Conservation (phyloP, 2,888 invertebrate species). For the Coenonympha glycerion region DNA sequence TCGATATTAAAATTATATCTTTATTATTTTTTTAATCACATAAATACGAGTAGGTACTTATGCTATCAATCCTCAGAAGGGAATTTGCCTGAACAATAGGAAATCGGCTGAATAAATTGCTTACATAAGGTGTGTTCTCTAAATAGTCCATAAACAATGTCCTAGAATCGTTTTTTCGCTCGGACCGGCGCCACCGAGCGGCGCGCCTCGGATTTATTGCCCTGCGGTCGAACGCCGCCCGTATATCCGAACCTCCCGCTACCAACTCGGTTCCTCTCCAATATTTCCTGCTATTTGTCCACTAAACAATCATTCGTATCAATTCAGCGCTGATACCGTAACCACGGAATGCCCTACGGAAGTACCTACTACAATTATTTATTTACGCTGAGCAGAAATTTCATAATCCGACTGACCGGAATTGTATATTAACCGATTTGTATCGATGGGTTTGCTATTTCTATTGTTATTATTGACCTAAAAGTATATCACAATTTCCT, state of each 20-base stretch:
- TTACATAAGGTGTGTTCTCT: conserved; percentile 23
- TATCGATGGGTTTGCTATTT: too few relatives aligned
- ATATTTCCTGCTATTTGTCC: conserved; percentile 37
- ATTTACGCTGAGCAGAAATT: conserved; percentile 20
- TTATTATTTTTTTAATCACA: background rate
- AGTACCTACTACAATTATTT: conserved; percentile 30
- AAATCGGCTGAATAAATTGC: conserved; percentile 20
- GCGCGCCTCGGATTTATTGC: conserved; percentile 41
- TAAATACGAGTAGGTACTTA: background rate
- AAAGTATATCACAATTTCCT: too few relatives aligned
- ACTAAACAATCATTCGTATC: conserved; percentile 52
- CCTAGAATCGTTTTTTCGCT: conserved; percentile 26
- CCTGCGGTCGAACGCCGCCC: conserved; percentile 32
- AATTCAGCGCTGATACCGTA: conserved; percentile 43
- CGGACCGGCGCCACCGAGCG: conserved; percentile 36
- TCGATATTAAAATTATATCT: too few relatives aligned
- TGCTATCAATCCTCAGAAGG: background rate
- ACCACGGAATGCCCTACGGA: conserved; percentile 33
- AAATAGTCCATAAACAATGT: conserved; percentile 28
- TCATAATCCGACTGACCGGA: background rate
- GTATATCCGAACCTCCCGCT: conserved; percentile 26
- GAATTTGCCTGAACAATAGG: conserved; percentile 6
- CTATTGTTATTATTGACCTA: too few relatives aligned
- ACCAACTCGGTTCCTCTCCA: conserved; percentile 29
- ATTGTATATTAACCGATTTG: too few relatives aligned